Conservation (phyloP, 2,888 invertebrate species). For the Netelia inedita region DNA sequence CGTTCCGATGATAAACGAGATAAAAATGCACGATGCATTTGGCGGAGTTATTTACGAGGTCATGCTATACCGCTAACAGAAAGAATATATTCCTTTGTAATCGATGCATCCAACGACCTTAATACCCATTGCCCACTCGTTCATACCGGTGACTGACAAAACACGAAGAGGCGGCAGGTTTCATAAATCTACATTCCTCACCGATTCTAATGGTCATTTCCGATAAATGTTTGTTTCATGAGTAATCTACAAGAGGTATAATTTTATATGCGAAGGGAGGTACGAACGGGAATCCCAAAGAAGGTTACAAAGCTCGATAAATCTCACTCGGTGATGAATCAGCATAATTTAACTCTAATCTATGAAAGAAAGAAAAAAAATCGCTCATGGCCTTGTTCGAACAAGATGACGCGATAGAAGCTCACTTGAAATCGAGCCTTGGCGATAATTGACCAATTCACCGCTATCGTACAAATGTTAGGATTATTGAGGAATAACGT, state of each 20-base stretch:
- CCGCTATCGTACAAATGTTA: not conserved
- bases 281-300: not conserved
- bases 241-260: not conserved
- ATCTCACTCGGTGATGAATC: conserved; percentile 7
- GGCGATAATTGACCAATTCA: not conserved
- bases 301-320: not conserved
- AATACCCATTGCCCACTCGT: conserved; percentile 12
- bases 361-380: conserved; percentile 1
- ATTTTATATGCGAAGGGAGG: conserved; percentile 4
- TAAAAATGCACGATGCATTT: not conserved
- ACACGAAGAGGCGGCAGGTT: not conserved
- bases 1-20: not conserved
- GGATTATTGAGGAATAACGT: conserved; percentile 1
- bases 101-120: conserved; percentile 3
- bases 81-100: conserved; percentile 4
- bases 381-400: conserved; percentile 7
- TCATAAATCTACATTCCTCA: not conserved
- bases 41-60: not conserved
- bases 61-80: not conserved
- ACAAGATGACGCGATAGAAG: conserved; percentile 38
- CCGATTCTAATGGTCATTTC: not conserved
- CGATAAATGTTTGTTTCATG: conserved; percentile 4
- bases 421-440: conserved; percentile 2
- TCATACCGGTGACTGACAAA: not conserved
- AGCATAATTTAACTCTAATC: conserved; percentile 11